Base-by-base conservation (phyloP, 2,888 invertebrate species). In the Drosophila subsilvestris region DNA sequence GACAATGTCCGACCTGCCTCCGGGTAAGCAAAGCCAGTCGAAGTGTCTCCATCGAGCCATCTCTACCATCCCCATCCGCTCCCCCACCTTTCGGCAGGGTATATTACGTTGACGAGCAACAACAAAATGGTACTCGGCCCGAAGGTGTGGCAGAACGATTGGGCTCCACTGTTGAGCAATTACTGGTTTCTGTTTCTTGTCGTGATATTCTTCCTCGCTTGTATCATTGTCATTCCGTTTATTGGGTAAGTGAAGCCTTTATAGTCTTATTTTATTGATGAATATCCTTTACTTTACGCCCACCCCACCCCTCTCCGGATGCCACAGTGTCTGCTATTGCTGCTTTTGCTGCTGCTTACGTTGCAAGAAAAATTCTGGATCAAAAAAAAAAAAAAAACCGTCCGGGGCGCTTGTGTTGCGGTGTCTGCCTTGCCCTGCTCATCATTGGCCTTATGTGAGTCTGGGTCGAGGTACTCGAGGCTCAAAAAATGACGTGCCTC, bases 311-410 rank as follows among this genome's bases (percentile, higher is more conserved):
- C n/a, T n/a, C 12, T 22, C 22, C 22, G 22, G 32, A 32, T 12
- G 12, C n/a, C 82, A 29, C 70, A 92, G 92, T 8, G 60, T 79
- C 3, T 79, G 75, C 22, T 79, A 79, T 29, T 92, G 95, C 54
- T 94, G 95, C 83, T 96, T 97, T 92, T 98, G 97, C 93, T 97
- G 97, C 93, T 98, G 98, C 90, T 95, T 97, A 76, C 96, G 96
- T 78, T 95, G 95, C 89, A 29, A 22, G 78, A 96, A 96, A 29
- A 96, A 96, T 92, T 97, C 97, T 92, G 95, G 96, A 92, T 95
- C 96, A 89, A 95, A 95, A 90, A 97, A 97, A 92, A 92, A 95
- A 96, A 89, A 95, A 95, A 90, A 97, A 97, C 92, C 94, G 95
- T 56, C 96, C 96, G 92, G 93, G 94, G 85, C 95, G 97, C 90